A percentile compares a stretch with the other conserved stretches of the same genome.
These are phyloP conservation scores for Eristalis intricaria DNA, from an alignment of 2,888 invertebrate genomes.

Conservation along the genomic window DNA sequence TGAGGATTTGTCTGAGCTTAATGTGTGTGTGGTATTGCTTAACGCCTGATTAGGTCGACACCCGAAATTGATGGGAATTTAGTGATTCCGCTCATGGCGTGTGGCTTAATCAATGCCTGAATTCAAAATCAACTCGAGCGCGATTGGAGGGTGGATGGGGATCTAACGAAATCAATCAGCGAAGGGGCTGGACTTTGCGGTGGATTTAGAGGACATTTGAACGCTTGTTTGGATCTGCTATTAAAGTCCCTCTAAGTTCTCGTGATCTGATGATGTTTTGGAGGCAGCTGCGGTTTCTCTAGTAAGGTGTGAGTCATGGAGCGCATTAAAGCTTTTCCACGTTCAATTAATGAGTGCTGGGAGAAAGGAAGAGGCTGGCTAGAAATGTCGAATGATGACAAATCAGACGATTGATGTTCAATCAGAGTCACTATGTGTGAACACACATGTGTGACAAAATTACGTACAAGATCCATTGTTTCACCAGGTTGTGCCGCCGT, in stretches of 20 bases:
- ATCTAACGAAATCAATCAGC: neutral
- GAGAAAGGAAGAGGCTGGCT: too few species aligned
- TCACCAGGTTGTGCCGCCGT: too few species aligned
- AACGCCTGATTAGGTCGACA: constrained; percentile 21
- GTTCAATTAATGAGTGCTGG: too few species aligned
- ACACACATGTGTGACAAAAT: too few species aligned
- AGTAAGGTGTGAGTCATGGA: too few species aligned
- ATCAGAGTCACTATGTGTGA: too few species aligned
- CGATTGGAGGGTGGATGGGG: neutral
- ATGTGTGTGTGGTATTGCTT: constrained; percentile 30
- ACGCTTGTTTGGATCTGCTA: neutral
- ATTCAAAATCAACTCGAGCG: neutral
- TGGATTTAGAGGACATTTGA: neutral
- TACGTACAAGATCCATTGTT: too few species aligned
- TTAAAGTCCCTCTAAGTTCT: neutral
- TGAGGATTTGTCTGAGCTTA: neutral
- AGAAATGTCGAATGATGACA: too few species aligned
- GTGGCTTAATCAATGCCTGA: neutral
- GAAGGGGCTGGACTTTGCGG: neutral
- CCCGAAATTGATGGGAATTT: constrained; percentile 2
- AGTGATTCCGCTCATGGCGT: neutral
- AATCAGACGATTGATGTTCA: too few species aligned
- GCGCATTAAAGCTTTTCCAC: too few species aligned
- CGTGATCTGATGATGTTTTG: neutral
- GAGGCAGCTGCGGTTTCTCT: neutral